Evolutionary conservation across 2,888 invertebrate genomes (phyloP), one percentile per base, ranked within the genome.

Genomic region (Platycheirus rosarum): DNA sequence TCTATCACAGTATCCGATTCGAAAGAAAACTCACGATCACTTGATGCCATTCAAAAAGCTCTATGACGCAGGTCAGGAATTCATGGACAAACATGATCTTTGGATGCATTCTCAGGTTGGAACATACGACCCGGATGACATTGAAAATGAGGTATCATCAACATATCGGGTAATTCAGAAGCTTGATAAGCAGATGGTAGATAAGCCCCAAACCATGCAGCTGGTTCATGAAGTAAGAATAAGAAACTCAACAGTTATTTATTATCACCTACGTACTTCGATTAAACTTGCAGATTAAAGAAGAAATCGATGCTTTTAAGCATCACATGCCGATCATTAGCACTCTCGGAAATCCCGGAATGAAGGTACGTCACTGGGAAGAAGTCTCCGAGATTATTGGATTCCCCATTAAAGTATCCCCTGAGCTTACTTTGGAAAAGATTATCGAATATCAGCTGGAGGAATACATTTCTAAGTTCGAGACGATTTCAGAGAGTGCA

Each of bases 341-440:
- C 88, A 98, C 97, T 0, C 91, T 98, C 16, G 98, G 98, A 49
- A 98, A 98, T 92, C 98, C 98, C 0, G 98, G 97, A 63, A 94
- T 98, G 94, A 96, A 97, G 88, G 93, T 92, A 1, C 93, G 97
- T 0, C 98, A 98, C 89, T 98, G 98, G 98, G 97, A 97, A 87
- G 95, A 95, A 91, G 95, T 98, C 4, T 97, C 98, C 0, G 98
- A 98, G 87, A 96, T 98, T 78, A 96, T 98, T 85, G 98, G 98
- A 0, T 97, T 97, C 89, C 97, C 97, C 0, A 95, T 98, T 44
- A 93, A 94, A 78, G 95, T 97, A 0, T 96, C 97, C 75, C 94
- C 95, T 0, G 94, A 95, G 26, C 92, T 97, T 84, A 96, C 97
- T 0, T 91, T 98, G 32, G 95, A 94, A 65, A 96, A 96, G 90